A percentile compares a stretch with the other conserved stretches of the same genome.
Conservation (phyloP, 2,797 vertebrate genomes). For the Mergus octosetaceus region DNA sequence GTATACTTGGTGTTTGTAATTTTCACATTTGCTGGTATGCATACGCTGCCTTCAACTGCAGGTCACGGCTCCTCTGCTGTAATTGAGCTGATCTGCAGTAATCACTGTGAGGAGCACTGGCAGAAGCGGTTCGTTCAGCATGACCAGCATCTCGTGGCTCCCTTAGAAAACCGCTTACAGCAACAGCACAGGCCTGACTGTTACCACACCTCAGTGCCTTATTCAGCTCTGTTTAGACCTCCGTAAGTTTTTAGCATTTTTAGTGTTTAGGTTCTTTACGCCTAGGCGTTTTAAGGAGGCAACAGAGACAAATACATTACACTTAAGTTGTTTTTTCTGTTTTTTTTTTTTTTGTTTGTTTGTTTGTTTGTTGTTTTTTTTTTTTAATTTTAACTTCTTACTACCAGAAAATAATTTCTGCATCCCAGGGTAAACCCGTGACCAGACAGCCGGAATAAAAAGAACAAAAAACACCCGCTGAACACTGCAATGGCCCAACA, state of each 20-base stretch:
- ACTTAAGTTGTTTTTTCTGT: not conserved
- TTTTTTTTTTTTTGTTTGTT: too few relatives aligned
- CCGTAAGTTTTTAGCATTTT: not conserved
- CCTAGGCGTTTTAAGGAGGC: not conserved
- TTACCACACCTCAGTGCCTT: not conserved
- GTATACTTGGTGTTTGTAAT: not conserved
- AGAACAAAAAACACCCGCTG: not conserved
- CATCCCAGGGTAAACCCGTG: not conserved
- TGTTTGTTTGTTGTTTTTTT: too few relatives aligned
- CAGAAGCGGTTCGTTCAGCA: not conserved
- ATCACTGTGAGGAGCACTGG: not conserved
- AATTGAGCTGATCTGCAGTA: not conserved
- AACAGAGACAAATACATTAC: not conserved
- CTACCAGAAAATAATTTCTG: not conserved
- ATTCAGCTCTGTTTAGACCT: not conserved
- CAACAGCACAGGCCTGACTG: not conserved
- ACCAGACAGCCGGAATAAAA: not conserved
- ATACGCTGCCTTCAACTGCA: rapidly evolving
- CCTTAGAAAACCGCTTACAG: not conserved
- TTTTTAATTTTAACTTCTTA: not conserved
- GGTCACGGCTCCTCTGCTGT: not conserved
- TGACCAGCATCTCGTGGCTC: not conserved
- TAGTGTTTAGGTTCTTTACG: not conserved
- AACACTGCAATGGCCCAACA: rapidly evolving
- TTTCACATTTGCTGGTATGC: rapidly evolving